Conservation (phyloP, 2,113 vertebrate species). For the Trichomycterus rosablanca region DNA sequence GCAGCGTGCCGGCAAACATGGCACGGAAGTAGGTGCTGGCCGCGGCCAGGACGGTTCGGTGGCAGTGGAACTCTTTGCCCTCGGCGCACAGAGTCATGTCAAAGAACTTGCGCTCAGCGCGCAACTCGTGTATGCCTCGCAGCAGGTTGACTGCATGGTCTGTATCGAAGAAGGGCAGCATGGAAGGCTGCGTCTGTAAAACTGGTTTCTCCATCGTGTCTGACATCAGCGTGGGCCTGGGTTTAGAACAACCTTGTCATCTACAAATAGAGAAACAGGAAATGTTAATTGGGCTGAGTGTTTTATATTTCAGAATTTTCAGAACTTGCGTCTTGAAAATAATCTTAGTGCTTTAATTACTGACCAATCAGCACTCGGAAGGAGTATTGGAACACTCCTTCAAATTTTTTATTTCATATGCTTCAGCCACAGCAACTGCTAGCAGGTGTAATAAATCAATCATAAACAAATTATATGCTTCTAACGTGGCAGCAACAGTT, state of each 20-base stretch:
- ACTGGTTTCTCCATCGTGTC: conserved; percentile 65
- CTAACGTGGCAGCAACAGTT: too few species aligned
- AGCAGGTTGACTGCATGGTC: conserved; percentile 86
- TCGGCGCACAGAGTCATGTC: conserved; percentile 90
- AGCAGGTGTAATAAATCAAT: too few species aligned
- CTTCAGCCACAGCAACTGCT: too few species aligned
- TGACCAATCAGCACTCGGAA: too few species aligned
- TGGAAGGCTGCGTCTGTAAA: conserved; percentile 68
- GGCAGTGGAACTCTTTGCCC: conserved; percentile 86
- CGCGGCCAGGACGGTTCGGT: conserved; percentile 89
- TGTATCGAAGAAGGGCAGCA: conserved; percentile 82
- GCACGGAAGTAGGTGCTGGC: conserved; percentile 94
- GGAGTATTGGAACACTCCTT: too few species aligned
- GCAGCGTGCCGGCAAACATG: conserved; percentile 90
- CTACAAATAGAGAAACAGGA: conserved; percentile 42
- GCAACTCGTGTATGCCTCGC: conserved; percentile 85
- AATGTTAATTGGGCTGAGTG: too few species aligned
- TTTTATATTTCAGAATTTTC: too few species aligned
- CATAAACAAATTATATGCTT: too few species aligned
- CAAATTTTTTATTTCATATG: too few species aligned
- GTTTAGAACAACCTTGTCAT: conserved; percentile 47
- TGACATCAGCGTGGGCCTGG: conserved; percentile 7
- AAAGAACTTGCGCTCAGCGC: conserved; percentile 86
- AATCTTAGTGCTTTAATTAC: too few species aligned
- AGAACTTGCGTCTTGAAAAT: too few species aligned